Base-by-base conservation (phyloP, 53 echinoderm and acorn worm species). In the Zoroaster sp. region DNA sequence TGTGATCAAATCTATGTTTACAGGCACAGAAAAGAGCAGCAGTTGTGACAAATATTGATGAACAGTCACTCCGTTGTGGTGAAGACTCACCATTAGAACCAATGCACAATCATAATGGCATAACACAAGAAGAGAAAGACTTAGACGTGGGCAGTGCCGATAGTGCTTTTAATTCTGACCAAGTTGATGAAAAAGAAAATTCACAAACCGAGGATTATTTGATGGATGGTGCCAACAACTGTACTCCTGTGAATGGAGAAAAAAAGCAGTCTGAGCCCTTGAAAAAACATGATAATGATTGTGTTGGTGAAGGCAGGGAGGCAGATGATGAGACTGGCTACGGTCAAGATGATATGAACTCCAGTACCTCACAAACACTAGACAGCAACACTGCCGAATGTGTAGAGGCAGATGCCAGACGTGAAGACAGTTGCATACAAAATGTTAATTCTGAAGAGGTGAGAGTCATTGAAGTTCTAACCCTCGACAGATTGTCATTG, bases 11-110 rank as follows among this genome's bases (percentile, higher is more conserved):
- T 73, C 11, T 2, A 13, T 4, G 13, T 65, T 49, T 68, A 17
- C 78, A 88, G 88, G 88, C 88, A 36, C 69, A 76, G 49, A 88
- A 69, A 43, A 77, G 88, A 88, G 88, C 88, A 1, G 88, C 88
- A 15, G 76, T 75, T 31, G 4, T 88, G 34, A 68, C 77, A 87
- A 14, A 51, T 14, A 30, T 15, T 35, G 35, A 73, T 6, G 23
- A 44, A 46, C 17, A 42, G 72, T 1, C 68, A 8, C 39, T 31
- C 4, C 31, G 31, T 15, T 8, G 15, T 35, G 53, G 51, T 77
- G 79, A 14, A 40, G 79, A 40, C 15, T 55, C 38, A n/a, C 65
- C 55, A 18, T 4, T 79, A 17, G 40, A 59, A 59, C 39, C 37
- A 25, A 23, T 59, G n/a, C 17, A 2, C 37, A 21, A 38, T 38